Conservation (phyloP, 2,888 invertebrate species). For the Hecatera dysodea region DNA sequence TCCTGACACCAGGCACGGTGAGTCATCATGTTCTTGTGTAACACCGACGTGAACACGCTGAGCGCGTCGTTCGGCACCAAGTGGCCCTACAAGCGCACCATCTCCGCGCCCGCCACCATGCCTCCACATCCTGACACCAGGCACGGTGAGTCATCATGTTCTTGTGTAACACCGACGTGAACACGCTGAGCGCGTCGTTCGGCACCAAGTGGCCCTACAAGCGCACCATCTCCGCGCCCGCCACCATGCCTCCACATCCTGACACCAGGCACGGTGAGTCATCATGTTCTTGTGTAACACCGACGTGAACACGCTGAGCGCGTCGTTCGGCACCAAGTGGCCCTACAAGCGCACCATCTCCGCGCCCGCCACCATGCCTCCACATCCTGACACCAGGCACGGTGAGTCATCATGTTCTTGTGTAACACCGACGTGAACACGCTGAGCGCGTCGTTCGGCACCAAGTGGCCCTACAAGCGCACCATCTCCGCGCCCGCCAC, state of each 20-base stretch:
- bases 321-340: conserved; percentile 97
- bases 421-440: conserved; percentile 89
- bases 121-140: background rate
- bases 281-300: no score
- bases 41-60: conserved; percentile 62
- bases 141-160: no score
- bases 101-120: background rate
- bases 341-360: conserved; percentile 98
- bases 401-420: no score
- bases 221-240: no score
- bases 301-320: conserved; percentile 93
- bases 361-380: conserved; percentile 96
- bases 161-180: no score
- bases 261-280: no score
- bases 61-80: conserved; percentile 8
- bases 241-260: no score
- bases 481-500: conserved; percentile 98
- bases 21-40: conserved; percentile 16
- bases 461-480: conserved; percentile 98
- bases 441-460: conserved; percentile 96
- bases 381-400: conserved; percentile 70
- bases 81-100: conserved; percentile 81
- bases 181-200: no score
- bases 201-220: no score
- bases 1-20: conserved; percentile 83